These are phyloP conservation scores for Abscondita cerata DNA, from an alignment of 2,888 invertebrate genomes.

Conservation along the genomic window DNA sequence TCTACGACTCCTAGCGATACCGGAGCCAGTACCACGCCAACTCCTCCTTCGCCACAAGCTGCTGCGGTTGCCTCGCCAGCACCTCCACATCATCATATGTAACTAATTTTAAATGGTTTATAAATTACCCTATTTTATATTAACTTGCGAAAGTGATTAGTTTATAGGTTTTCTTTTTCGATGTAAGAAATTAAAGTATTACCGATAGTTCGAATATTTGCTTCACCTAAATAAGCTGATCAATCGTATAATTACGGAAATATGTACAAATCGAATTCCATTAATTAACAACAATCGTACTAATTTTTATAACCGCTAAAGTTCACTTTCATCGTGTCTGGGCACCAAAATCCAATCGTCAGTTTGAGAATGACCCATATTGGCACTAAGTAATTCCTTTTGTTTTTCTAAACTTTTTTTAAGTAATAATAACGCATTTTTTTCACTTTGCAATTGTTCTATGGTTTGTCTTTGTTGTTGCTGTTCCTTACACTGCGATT, in stretches of 20 bases:
- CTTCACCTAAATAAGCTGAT: no score
- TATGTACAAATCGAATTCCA: no score
- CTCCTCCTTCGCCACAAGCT: constrained; percentile 62
- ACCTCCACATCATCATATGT: constrained; percentile 30
- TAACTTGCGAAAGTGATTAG: no score
- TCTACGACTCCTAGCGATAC: constrained; percentile 54
- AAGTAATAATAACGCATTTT: constrained; percentile 70
- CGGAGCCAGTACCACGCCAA: constrained; percentile 59
- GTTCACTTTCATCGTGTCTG: constrained; percentile 33
- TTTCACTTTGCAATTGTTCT: constrained; percentile 57
- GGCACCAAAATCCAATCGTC: constrained; percentile 50
- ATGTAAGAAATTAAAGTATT: no score
- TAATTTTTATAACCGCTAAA: constrained; percentile 12
- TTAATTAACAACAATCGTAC: no score
- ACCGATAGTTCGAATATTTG: no score
- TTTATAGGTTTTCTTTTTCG: no score
- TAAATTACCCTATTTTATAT: no score
- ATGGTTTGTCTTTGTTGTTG: constrained; percentile 49
- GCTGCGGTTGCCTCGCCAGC: constrained; percentile 57
- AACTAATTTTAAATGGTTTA: no score
- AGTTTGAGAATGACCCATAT: constrained; percentile 31
- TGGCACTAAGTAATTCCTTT: constrained; percentile 57
- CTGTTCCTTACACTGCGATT: constrained; percentile 66
- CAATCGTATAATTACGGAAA: no score
- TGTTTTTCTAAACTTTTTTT: constrained; percentile 72